Percentiles rank a stretch among this genome's conserved stretches.
Conservation (phyloP, 2,113 vertebrate genomes). For the Pyrgilauda ruficollis region DNA sequence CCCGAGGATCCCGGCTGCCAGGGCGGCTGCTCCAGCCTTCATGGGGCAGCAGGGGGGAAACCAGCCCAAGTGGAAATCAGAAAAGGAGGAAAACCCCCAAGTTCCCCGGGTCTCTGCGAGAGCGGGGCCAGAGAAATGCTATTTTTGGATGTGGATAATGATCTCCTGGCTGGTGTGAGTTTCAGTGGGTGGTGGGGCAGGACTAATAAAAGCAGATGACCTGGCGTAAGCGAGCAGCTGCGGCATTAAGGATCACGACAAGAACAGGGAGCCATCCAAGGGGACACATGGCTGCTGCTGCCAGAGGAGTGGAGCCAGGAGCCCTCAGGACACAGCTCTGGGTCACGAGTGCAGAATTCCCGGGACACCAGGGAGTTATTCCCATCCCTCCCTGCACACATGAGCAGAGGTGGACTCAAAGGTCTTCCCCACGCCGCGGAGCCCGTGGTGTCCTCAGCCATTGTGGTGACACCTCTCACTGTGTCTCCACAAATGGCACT, state of each 20-base stretch:
- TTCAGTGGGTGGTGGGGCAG: conserved; percentile 66
- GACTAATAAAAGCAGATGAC: conserved; percentile 73
- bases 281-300: neutral
- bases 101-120: neutral
- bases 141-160: conserved; percentile 77
- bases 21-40: conserved; percentile 77
- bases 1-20: conserved; percentile 79
- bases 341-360: neutral
- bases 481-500: neutral
- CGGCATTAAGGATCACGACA: conserved; percentile 14
- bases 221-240: conserved; percentile 52
- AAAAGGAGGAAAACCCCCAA: neutral
- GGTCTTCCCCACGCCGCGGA: rapidly evolving
- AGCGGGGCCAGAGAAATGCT: conserved; percentile 38
- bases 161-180: conserved; percentile 70
- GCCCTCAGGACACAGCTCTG: neutral
- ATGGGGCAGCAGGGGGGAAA: conserved; percentile 56
- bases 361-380: neutral
- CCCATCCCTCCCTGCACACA: neutral
- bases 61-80: neutral
- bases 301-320: neutral
- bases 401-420: neutral
- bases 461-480: neutral
- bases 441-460: neutral
- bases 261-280: neutral